These are phyloP conservation scores for Tetragnatha versicolor DNA, from an alignment of 1,140 invertebrate genomes.

Conservation along the genomic window DNA sequence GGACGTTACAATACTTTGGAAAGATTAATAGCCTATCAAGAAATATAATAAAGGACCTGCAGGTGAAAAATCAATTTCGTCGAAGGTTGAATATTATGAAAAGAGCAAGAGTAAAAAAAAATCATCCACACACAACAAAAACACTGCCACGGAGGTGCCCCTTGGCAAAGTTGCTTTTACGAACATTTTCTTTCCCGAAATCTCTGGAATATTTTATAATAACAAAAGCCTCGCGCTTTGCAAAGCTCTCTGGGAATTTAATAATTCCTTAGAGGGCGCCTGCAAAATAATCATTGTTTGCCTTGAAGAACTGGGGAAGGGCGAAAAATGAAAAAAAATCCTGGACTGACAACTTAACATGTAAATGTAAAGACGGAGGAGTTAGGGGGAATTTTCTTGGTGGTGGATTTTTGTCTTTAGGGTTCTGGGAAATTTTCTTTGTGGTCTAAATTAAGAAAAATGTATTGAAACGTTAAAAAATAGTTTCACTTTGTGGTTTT, in stretches of 20 bases:
- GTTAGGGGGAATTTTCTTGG: not conserved
- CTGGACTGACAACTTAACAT: slow-evolving; percentile 7
- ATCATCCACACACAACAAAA: not conserved
- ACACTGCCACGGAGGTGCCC: not conserved
- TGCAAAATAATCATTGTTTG: slow-evolving; percentile 35
- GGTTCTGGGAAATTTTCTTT: too few relatives aligned
- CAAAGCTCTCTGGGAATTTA: slow-evolving; percentile 28
- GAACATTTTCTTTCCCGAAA: slow-evolving; percentile 22
- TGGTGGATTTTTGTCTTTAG: too few relatives aligned
- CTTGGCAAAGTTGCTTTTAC: slow-evolving; percentile 18
- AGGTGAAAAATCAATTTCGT: slow-evolving; percentile 31
- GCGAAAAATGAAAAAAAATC: not conserved
- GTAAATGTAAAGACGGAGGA: not conserved
- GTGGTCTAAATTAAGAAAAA: too few relatives aligned
- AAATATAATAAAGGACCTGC: slow-evolving; percentile 10
- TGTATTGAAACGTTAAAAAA: too few relatives aligned
- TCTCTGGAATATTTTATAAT: slow-evolving; percentile 32
- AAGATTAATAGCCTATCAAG: slow-evolving; percentile 32
- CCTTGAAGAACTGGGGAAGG: not conserved
- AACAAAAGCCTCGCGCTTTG: not conserved
- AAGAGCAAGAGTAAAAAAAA: not conserved
- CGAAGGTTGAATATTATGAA: slow-evolving; percentile 12
- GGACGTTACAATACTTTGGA: too few relatives aligned
- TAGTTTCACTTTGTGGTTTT: too few relatives aligned
- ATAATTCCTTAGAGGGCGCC: slow-evolving; percentile 29